Evolutionary conservation across 2,113 vertebrate species (phyloP).

Genomic region (Eulacestoma nigropectus): DNA sequence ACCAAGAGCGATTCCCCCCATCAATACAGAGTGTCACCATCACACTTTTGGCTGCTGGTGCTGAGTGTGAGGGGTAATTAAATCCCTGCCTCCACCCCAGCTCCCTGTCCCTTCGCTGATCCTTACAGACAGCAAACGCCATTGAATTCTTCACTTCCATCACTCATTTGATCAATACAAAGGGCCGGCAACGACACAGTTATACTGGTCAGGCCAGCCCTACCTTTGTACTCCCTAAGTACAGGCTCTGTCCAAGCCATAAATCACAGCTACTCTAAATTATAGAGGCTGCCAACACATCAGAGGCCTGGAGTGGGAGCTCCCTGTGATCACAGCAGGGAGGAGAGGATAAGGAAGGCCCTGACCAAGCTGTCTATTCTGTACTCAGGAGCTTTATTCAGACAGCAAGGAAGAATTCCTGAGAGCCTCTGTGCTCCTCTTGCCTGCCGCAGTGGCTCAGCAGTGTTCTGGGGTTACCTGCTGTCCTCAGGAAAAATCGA

Average conservation of each 20-base stretch:
- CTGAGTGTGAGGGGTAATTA: not conserved
- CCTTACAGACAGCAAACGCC: not conserved
- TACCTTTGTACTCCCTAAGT: conserved; percentile 5
- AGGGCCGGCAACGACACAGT: not conserved
- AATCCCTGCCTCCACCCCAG: not conserved
- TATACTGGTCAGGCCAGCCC: not conserved
- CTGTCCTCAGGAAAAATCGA: not conserved
- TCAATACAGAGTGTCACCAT: not conserved
- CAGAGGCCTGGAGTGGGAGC: conserved; percentile 11
- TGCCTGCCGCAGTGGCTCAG: not conserved
- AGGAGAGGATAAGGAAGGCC: conserved; percentile 20
- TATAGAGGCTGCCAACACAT: conserved; percentile 39
- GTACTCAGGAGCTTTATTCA: not conserved
- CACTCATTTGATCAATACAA: conserved; percentile 32
- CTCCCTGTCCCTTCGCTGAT: not conserved
- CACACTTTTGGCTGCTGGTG: not conserved
- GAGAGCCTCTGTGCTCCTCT: not conserved
- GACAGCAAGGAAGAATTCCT: not conserved
- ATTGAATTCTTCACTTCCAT: conserved; percentile 9
- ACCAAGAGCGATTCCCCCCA: not conserved
- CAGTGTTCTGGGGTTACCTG: not conserved
- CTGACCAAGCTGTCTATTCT: conserved; percentile 6
- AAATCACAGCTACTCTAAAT: conserved; percentile 40
- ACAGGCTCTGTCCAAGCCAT: conserved; percentile 2
- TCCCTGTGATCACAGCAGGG: conserved; percentile 14